Evolutionary conservation across 2,797 vertebrate species (phyloP).

Genomic region (Danio choprae): DNA sequence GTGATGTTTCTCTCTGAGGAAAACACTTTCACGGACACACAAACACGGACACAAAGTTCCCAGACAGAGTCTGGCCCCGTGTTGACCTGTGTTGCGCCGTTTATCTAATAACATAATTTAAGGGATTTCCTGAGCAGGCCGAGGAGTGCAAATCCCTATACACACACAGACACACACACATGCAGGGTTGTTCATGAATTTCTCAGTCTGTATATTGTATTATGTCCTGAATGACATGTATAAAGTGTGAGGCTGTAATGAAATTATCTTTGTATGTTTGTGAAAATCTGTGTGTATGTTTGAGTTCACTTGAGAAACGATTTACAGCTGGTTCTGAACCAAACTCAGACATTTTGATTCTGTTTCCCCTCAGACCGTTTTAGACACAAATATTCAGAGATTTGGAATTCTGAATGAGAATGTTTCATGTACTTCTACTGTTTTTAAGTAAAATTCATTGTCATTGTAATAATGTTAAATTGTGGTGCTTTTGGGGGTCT

Average conservation of each 20-base stretch:
- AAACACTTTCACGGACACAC: conserved; percentile 46
- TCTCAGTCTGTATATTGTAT: conserved; percentile 36
- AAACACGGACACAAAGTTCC: conserved; percentile 51
- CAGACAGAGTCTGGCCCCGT: conserved; percentile 57
- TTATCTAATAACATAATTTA: conserved; percentile 64
- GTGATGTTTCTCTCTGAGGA: conserved; percentile 7
- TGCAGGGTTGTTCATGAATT: background rate
- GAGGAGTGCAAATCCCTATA: conserved; percentile 20
- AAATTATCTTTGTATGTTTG: conserved; percentile 13
- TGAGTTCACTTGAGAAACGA: conserved; percentile 39
- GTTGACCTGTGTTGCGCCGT: conserved; percentile 54
- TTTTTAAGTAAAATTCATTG: too few species aligned
- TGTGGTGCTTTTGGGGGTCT: too few species aligned
- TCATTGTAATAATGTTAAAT: too few species aligned
- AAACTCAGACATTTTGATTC: background rate
- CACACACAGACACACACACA: background rate
- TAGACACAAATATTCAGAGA: background rate
- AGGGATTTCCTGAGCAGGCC: conserved; percentile 59
- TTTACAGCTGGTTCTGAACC: conserved; percentile 46
- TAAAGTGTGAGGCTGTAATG: conserved; percentile 15
- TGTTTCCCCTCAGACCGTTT: background rate
- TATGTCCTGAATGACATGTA: conserved; percentile 34
- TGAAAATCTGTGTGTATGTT: conserved; percentile 15
- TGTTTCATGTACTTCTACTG: background rate
- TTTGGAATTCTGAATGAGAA: background rate